Evolutionary conservation across 2,797 vertebrate species (phyloP).

Genomic region (Neosalanx taihuensis): DNA sequence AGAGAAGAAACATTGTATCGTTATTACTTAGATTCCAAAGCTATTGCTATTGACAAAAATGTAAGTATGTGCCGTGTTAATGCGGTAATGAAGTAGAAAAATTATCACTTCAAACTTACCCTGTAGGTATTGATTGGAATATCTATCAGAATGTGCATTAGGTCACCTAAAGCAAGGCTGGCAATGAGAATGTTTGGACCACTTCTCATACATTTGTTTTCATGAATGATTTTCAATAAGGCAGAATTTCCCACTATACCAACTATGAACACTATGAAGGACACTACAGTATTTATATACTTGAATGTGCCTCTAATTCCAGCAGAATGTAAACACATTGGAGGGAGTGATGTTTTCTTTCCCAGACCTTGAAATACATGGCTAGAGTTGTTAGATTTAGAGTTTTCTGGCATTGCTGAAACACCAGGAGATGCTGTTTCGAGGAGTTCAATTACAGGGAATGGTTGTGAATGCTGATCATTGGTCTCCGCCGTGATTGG

Average conservation of each 20-base stretch:
- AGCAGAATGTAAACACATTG: slow-evolving; percentile 72
- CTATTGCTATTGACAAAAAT: not conserved
- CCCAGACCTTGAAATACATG: slow-evolving; percentile 36
- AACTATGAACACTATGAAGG: slow-evolving; percentile 82
- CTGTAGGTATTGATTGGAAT: slow-evolving; percentile 90
- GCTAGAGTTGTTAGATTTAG: slow-evolving; percentile 57
- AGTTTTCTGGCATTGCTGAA: slow-evolving; percentile 39
- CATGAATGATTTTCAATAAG: slow-evolving; percentile 86
- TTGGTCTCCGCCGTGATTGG: slow-evolving; percentile 41
- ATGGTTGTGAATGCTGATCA: slow-evolving; percentile 47
- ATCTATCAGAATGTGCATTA: slow-evolving; percentile 87
- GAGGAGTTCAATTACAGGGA: slow-evolving; percentile 34
- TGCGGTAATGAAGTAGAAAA: no score
- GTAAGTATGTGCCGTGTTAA: no score
- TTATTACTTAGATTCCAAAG: not conserved
- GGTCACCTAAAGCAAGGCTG: slow-evolving; percentile 87
- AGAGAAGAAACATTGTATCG: slow-evolving; percentile 26
- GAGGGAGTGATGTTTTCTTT: slow-evolving; percentile 53
- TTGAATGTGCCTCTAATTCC: slow-evolving; percentile 84
- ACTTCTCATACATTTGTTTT: slow-evolving; percentile 90
- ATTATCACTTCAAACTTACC: slow-evolving; percentile 66
- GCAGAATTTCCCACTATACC: slow-evolving; percentile 88
- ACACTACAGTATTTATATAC: slow-evolving; percentile 84
- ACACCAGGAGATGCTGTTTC: slow-evolving; percentile 47
- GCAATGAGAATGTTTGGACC: slow-evolving; percentile 89